Evolutionary conservation across 2,888 invertebrate species (phyloP).

Genomic region (Catotricha subobsoleta): DNA sequence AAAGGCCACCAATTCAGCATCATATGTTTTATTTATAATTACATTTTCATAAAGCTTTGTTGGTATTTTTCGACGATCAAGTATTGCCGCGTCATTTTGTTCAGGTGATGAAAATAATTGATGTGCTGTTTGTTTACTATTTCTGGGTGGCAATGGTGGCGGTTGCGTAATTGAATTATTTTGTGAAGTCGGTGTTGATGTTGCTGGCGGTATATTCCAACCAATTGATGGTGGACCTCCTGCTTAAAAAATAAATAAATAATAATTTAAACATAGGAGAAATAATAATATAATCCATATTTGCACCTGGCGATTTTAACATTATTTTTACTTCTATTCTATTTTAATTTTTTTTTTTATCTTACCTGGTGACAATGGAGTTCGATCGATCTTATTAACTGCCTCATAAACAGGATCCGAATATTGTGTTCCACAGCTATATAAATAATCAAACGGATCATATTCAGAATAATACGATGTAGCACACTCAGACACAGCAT

Average conservation of each 20-base stretch:
- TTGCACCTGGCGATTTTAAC: too few species aligned
- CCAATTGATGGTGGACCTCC: slow-evolving; percentile 22
- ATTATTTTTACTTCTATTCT: too few species aligned
- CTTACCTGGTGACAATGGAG: slow-evolving; percentile 32
- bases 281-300: too few species aligned
- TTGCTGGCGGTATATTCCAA: slow-evolving; percentile 18
- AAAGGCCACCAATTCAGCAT: slow-evolving; percentile 65
- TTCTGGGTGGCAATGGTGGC: slow-evolving; percentile 43
- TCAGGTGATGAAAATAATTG: background rate
- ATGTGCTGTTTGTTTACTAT: slow-evolving; percentile 16
- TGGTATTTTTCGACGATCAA: slow-evolving; percentile 30
- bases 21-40: slow-evolving; percentile 45
- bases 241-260: too few species aligned
- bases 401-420: slow-evolving; percentile 55
- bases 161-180: slow-evolving; percentile 22
- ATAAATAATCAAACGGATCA: slow-evolving; percentile 63
- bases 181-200: background rate
- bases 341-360: too few species aligned
- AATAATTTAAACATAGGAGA: too few species aligned
- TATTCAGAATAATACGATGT: slow-evolving; percentile 55
- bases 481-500: slow-evolving; percentile 37
- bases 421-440: slow-evolving; percentile 43
- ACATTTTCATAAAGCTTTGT: slow-evolving; percentile 56
- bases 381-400: slow-evolving; percentile 39
- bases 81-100: background rate